Conservation (phyloP, 2,888 invertebrate genomes). For the Pyrgus malvae region DNA sequence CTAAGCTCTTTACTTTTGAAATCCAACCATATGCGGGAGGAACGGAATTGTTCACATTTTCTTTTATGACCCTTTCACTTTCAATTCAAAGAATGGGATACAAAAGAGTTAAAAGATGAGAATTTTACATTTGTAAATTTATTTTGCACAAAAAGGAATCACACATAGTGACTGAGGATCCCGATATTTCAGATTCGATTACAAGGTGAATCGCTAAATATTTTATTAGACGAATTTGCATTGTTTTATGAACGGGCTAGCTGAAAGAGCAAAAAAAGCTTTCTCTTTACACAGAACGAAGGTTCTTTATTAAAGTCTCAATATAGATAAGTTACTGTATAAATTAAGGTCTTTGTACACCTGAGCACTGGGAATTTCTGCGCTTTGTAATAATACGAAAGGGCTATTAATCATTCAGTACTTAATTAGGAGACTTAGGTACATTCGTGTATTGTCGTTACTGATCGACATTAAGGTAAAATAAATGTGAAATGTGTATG, state of each 20-base stretch:
- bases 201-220: slow-evolving; percentile 55
- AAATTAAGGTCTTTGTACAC: slow-evolving; percentile 21
- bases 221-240: slow-evolving; percentile 55
- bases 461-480: not conserved
- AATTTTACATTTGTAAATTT: slow-evolving; percentile 24
- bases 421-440: slow-evolving; percentile 12
- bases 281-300: slow-evolving; percentile 11
- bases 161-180: slow-evolving; percentile 41
- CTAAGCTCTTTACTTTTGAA: slow-evolving; percentile 14
- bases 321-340: slow-evolving; percentile 18
- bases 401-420: slow-evolving; percentile 15
- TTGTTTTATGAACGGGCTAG: slow-evolving; percentile 38
- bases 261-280: slow-evolving; percentile 1
- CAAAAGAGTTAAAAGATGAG: slow-evolving; percentile 48
- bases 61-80: slow-evolving; percentile 54
- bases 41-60: slow-evolving; percentile 68
- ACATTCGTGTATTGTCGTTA: not conserved
- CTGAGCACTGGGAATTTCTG: slow-evolving; percentile 14
- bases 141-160: slow-evolving; percentile 15
- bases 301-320: slow-evolving; percentile 12
- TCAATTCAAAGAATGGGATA: slow-evolving; percentile 48
- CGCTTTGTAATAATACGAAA: slow-evolving; percentile 6
- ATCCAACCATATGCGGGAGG: slow-evolving; percentile 55
- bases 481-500: not conserved
- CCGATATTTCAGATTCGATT: slow-evolving; percentile 45